Percentiles rank a stretch among this genome's conserved stretches.
phyloP scores from a whole-genome alignment of 2,797 vertebrate species.

The Cirrhinus mrigala region DNA sequence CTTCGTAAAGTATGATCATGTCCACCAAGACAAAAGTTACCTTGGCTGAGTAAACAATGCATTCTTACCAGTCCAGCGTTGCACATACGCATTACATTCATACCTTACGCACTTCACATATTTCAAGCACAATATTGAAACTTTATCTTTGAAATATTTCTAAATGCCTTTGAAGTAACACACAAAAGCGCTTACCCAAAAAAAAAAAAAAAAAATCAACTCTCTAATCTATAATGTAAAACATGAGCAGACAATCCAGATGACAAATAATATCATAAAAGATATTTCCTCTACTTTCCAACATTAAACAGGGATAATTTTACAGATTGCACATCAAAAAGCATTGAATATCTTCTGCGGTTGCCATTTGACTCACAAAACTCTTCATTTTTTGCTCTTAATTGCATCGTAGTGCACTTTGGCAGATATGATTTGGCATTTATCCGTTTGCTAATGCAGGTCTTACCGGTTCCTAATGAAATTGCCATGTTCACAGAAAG shows the following conservation, averaged over 20 bases:
- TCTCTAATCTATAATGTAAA: conserved; percentile 4
- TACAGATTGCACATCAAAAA: conserved; percentile 29
- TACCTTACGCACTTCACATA: background rate
- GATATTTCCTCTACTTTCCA: conserved; percentile 12
- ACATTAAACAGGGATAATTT: conserved; percentile 8
- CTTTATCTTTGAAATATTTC: background rate
- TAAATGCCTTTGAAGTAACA: background rate
- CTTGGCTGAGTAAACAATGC: background rate
- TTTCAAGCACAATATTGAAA: background rate
- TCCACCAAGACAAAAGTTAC: background rate
- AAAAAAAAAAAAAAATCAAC: background rate
- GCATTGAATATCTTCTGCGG: conserved; percentile 34
- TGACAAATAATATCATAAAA: conserved; percentile 33
- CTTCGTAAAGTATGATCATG: background rate
- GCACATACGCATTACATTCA: background rate
- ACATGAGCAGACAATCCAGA: background rate
- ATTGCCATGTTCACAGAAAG: background rate
- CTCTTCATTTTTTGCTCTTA: background rate
- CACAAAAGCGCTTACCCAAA: background rate
- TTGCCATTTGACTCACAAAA: conserved; percentile 38
- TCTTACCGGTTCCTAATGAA: conserved; percentile 23
- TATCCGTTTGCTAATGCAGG: conserved; percentile 31
- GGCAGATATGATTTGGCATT: conserved; percentile 8
- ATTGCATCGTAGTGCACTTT: conserved; percentile 44
- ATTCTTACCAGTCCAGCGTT: background rate